These are phyloP conservation scores for Procavia capensis DNA, from an alignment of 2,113 vertebrate genomes.

Conservation along the genomic window DNA sequence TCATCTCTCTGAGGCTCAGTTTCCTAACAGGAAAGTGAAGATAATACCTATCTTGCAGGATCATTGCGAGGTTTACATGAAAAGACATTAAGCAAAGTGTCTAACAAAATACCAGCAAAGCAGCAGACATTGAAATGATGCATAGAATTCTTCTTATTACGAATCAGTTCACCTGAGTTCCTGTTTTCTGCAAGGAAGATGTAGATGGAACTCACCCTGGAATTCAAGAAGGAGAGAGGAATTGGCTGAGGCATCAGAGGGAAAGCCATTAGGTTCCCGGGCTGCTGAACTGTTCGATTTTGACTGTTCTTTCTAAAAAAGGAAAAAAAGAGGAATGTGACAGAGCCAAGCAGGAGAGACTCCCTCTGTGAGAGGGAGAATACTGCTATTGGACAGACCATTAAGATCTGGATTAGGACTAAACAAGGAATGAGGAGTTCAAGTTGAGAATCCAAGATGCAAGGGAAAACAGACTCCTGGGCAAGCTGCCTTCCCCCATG, in stretches of 20 bases:
- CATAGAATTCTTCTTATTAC: background rate
- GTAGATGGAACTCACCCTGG: conserved; percentile 89
- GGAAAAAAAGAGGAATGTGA: conserved; percentile 65
- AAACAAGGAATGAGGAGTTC: background rate
- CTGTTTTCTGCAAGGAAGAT: conserved; percentile 51
- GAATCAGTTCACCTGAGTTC: background rate
- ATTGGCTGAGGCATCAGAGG: conserved; percentile 91
- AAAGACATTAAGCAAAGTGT: background rate
- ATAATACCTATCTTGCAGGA: background rate
- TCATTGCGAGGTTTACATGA: background rate
- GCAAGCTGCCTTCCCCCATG: background rate
- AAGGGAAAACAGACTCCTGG: background rate
- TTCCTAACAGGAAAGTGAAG: background rate
- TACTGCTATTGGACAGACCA: background rate
- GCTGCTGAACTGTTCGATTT: conserved; percentile 89
- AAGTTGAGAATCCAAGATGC: background rate
- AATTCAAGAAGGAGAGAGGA: conserved; percentile 96
- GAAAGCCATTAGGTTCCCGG: conserved; percentile 91
- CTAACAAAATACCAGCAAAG: background rate
- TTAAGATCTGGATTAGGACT: background rate
- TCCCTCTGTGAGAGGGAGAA: background rate
- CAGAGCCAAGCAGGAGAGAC: conserved; percentile 54
- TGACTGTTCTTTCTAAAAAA: conserved; percentile 93
- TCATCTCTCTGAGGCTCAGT: background rate
- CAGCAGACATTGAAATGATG: background rate